These are phyloP conservation scores for Limanda limanda DNA, from an alignment of 2,113 vertebrate genomes.

Conservation along the genomic window DNA sequence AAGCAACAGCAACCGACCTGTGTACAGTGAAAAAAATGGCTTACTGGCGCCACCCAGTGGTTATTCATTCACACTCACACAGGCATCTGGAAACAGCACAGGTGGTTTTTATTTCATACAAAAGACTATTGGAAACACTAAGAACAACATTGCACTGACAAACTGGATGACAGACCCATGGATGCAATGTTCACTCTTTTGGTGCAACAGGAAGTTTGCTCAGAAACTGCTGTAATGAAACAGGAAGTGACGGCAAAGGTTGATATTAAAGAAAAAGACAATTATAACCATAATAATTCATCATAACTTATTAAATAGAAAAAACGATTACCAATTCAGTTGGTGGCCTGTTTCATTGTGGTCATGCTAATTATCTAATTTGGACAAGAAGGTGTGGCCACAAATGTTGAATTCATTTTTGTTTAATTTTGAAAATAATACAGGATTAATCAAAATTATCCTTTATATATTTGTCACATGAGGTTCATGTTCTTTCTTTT, in stretches of 20 bases:
- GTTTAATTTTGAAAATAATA: neutral
- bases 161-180: neutral
- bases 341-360: neutral
- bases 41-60: constrained; percentile 55
- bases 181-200: neutral
- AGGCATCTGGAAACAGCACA: neutral
- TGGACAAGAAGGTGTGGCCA: too few species aligned
- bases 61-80: neutral
- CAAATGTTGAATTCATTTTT: too few species aligned
- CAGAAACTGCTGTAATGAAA: neutral
- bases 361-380: neutral
- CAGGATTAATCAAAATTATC: neutral
- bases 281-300: neutral
- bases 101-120: neutral
- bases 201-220: too few species aligned
- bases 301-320: neutral
- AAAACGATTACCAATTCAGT: neutral
- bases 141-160: neutral
- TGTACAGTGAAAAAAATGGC: neutral
- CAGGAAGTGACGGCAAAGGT: neutral
- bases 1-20: neutral
- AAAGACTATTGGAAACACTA: neutral
- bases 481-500: neutral
- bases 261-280: neutral
- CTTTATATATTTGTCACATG: neutral